These are phyloP conservation scores for Hylomyscus alleni DNA, from an alignment of 2,797 vertebrate genomes.

Conservation along the genomic window DNA sequence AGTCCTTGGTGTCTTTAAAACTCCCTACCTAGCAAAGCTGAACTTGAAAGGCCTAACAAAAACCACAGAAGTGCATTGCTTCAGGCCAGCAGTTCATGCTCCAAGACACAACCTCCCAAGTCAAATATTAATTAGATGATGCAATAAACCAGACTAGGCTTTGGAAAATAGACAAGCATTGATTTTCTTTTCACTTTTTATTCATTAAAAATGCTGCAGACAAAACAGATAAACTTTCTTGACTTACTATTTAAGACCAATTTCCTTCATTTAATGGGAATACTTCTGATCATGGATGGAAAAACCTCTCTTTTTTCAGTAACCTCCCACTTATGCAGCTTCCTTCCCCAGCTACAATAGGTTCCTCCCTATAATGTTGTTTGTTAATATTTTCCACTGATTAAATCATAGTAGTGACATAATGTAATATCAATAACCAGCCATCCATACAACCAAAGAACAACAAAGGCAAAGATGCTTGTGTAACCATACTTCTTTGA, in stretches of 20 bases:
- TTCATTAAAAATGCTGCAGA: constrained; percentile 73
- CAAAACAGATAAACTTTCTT: constrained; percentile 71
- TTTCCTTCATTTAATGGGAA: constrained; percentile 69
- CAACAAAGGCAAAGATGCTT: neutral
- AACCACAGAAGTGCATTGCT: constrained; percentile 43
- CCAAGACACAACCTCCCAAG: constrained; percentile 6
- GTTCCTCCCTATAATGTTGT: neutral
- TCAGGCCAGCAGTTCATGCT: constrained; percentile 25
- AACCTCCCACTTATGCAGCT: neutral
- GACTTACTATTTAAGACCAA: constrained; percentile 77
- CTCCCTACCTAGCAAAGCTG: neutral
- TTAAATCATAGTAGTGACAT: neutral
- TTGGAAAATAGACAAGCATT: constrained; percentile 72
- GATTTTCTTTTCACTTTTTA: constrained; percentile 75
- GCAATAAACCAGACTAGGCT: constrained; percentile 82
- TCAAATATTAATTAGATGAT: constrained; percentile 81
- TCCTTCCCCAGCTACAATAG: neutral
- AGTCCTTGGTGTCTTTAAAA: constrained; percentile 3
- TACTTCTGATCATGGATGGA: neutral
- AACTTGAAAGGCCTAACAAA: constrained; percentile 51
- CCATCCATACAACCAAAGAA: neutral
- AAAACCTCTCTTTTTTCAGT: constrained; percentile 53
- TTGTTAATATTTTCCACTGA: neutral
- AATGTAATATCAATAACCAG: constrained; percentile 22
- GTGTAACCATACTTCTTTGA: neutral